Conservation (phyloP, 92 coral and sea anemone species). For the Pocillopora grandis region DNA sequence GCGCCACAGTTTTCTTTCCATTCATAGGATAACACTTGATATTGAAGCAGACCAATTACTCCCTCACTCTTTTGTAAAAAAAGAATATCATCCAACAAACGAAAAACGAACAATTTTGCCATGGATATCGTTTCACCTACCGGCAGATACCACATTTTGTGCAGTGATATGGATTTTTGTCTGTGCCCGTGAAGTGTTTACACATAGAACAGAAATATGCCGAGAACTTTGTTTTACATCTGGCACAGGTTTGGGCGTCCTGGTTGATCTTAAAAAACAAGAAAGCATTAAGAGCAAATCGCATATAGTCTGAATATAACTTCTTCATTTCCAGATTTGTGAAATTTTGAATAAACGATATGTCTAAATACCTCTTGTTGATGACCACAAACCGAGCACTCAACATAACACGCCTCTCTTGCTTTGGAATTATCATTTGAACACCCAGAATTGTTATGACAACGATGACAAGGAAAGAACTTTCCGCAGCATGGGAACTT, state of each 20-base stretch:
- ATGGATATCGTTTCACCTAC: conserved; percentile 5
- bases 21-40: no score
- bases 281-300: not conserved
- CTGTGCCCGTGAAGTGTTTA: conserved; percentile 78
- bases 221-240: conserved; percentile 62
- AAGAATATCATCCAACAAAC: no score
- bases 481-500: conserved; percentile 69
- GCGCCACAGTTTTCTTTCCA: no score
- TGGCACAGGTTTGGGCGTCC: conserved; percentile 50
- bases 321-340: no score
- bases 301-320: no score
- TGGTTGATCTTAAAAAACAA: conserved; percentile 45
- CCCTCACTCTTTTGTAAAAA: no score
- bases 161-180: conserved; percentile 82
- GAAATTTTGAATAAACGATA: not conserved
- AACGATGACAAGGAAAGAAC: conserved; percentile 77
- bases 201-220: conserved; percentile 84
- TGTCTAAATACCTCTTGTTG: conserved; percentile 61
- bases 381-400: conserved; percentile 52
- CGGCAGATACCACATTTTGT: conserved; percentile 88
- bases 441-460: conserved; percentile 77
- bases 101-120: not conserved
- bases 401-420: conserved; percentile 45
- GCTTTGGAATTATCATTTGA: conserved; percentile 53
- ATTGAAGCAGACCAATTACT: no score